These are phyloP conservation scores for Picus viridis DNA, from an alignment of 2,797 vertebrate species.

Conservation along the genomic window DNA sequence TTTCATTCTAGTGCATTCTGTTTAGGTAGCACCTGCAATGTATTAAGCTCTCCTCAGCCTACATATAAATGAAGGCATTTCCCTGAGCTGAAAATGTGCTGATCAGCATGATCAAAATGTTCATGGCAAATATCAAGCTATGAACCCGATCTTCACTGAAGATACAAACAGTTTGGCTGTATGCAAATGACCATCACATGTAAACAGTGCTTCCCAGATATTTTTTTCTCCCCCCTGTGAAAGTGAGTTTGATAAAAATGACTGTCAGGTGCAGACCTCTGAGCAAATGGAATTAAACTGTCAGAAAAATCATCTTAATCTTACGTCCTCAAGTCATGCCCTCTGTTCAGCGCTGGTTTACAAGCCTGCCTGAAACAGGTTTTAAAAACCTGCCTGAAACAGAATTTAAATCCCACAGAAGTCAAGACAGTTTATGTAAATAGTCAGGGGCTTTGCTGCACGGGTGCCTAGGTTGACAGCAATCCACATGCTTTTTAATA, in stretches of 20 bases:
- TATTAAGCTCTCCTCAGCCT: neutral
- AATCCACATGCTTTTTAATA: neutral
- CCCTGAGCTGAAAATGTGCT: neutral
- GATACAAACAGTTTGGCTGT: neutral
- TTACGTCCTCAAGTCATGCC: neutral
- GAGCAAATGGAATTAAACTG: neutral
- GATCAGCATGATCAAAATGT: neutral
- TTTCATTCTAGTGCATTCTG: conserved; percentile 23
- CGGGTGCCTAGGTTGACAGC: neutral
- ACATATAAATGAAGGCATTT: neutral
- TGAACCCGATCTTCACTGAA: neutral
- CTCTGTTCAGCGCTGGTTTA: neutral
- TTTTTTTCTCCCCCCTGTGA: neutral
- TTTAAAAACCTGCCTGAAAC: neutral
- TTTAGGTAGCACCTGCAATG: neutral
- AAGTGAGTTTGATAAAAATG: neutral
- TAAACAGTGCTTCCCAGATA: neutral
- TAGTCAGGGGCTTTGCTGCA: neutral
- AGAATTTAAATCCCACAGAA: neutral
- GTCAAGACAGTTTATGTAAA: neutral
- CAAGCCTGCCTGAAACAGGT: neutral
- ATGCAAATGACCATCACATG: accelerated
- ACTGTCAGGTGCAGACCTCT: neutral
- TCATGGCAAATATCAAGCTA: neutral
- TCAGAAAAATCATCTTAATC: conserved; percentile 16